These are phyloP conservation scores for Alexandromys fortis DNA, from an alignment of 2,113 vertebrate species.

Conservation along the genomic window DNA sequence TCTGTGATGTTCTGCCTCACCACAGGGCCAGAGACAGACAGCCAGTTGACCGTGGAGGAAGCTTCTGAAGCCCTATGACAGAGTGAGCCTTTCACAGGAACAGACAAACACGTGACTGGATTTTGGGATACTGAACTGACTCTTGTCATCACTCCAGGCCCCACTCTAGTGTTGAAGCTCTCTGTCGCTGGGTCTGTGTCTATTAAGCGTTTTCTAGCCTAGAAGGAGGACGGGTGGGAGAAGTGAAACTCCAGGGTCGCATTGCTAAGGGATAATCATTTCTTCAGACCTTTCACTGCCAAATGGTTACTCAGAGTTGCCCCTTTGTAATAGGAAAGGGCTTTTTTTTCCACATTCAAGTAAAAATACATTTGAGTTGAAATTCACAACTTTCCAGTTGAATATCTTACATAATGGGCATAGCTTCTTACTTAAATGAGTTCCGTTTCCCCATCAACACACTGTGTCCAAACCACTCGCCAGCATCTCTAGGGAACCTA, in stretches of 20 bases:
- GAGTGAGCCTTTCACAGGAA: not conserved
- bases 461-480: not conserved
- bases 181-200: not conserved
- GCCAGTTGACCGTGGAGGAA: no score
- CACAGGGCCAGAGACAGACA: not conserved
- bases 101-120: not conserved
- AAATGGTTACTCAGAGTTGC: conserved; percentile 40
- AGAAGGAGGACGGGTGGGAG: conserved; percentile 28
- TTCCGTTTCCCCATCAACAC: not conserved
- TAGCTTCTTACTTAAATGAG: not conserved
- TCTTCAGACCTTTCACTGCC: conserved; percentile 13
- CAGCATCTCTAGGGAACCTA: not conserved
- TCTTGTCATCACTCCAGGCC: not conserved
- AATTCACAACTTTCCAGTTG: not conserved
- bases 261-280: conserved; percentile 45
- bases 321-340: not conserved
- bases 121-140: not conserved
- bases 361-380: conserved; percentile 36
- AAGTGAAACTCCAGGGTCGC: conserved; percentile 69
- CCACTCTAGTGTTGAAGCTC: not conserved
- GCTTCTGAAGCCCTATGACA: not conserved
- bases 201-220: conserved; percentile 22
- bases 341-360: not conserved
- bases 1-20: not conserved
- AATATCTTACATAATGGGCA: not conserved